Evolutionary conservation across 2,113 vertebrate species (phyloP), one percentile per base, ranked within the genome.

Genomic region (Phyllostomus hastatus): DNA sequence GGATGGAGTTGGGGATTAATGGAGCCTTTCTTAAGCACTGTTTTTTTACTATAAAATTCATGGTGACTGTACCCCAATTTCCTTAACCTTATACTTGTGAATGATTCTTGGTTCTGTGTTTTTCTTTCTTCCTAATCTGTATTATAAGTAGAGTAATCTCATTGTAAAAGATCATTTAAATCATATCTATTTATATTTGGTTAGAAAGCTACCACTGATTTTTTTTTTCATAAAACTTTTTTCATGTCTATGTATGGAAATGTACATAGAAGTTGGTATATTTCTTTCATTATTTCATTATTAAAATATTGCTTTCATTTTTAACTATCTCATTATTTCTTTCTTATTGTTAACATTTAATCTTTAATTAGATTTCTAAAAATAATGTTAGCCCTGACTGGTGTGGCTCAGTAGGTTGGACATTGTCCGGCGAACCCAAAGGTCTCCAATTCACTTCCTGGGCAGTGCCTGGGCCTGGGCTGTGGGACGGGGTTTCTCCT

Each of bases 101-200:
- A 24, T 93, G 15, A 43, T 93, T 95, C 83, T 94, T 93, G 85
- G 75, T 2, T 2, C 69, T 57, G 3, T 69, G 10, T 79, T 94
- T 88, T 80, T 90, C 73, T 93, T 91, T 16, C 85, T 95, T 83
- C 5, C 20, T 50, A 64, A 67, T 94, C 17, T 94, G 57, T 89
- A 61, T 97, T 90, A 66, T 82, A 66, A 93, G 67, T 78, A 79
- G 72, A 93, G 59, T 78, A 79, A 91, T 14, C 22, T 73, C 61
- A 83, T 72, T 78, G 75, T 61, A 91, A 95, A 92, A 64, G 92
- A 79, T 95, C 57, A 83, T 83, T 95, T 88, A 88, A 89, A 57
- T 92, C 26, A 46, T 96, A 67, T 66, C 24, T 97, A 75, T 92
- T 95, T 94, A 79, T 91, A 69, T 95, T 97, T 95, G 88, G 11